Percentiles rank a stretch among this genome's conserved stretches.
phyloP scores from a whole-genome alignment of 2,888 invertebrate genomes.

The Cephonodes hylas region DNA sequence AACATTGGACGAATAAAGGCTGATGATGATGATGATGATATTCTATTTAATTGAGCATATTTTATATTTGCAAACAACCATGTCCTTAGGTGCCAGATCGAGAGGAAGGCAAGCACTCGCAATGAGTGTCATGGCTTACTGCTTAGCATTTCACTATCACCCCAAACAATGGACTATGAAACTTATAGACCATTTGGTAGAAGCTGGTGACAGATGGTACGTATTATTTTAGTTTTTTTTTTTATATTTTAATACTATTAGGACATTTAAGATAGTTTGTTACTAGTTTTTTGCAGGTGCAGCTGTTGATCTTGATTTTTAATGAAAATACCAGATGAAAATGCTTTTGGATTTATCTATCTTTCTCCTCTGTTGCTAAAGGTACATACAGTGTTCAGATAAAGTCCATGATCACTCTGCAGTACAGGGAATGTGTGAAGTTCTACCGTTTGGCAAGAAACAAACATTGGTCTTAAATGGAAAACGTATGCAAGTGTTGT shows the following conservation, averaged over 20 bases:
- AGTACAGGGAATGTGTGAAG: slow-evolving; percentile 71
- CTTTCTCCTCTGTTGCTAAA: slow-evolving; percentile 32
- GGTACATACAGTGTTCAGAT: slow-evolving; percentile 67
- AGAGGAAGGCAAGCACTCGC: slow-evolving; percentile 78
- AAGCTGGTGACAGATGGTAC: slow-evolving; percentile 77
- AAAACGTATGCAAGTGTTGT: slow-evolving; percentile 66
- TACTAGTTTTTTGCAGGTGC: no score
- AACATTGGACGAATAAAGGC: no score
- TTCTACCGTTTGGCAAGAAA: slow-evolving; percentile 71
- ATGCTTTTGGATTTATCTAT: no score
- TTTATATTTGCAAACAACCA: no score
- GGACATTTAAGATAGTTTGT: no score
- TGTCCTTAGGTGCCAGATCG: slow-evolving; percentile 51
- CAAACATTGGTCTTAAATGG: slow-evolving; percentile 60
- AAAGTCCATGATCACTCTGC: slow-evolving; percentile 74
- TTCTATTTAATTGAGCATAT: no score
- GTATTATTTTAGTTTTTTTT: no score
- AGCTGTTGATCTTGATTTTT: no score
- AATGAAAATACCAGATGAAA: no score
- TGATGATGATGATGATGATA: no score
- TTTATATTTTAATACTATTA: no score
- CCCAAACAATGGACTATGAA: slow-evolving; percentile 83
- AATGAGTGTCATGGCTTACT: slow-evolving; percentile 82
- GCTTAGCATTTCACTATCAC: slow-evolving; percentile 80
- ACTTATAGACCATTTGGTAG: slow-evolving; percentile 80